Base-by-base conservation (phyloP, 2,797 vertebrate species). In the Sebastes iracundus region DNA sequence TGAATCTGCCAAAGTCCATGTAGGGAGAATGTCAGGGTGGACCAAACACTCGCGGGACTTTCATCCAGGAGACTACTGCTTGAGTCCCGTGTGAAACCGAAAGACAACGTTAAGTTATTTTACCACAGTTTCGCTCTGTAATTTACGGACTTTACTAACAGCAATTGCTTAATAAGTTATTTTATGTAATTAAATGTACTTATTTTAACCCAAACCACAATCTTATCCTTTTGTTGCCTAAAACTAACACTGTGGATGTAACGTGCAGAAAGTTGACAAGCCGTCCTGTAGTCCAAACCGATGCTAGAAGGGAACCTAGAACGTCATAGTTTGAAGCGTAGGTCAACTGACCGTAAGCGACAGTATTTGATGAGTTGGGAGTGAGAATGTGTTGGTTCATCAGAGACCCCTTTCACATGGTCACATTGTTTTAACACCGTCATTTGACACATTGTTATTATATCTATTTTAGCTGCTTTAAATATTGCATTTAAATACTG, bases 251-350 rank as follows among this genome's bases (percentile, higher is more conserved):
- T 25, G 14, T 58, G 18, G 46, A n/a, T 52, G 46, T 52, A 52
- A 52, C 18, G 18, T 0, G 46, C 2, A 0, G 46, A 16, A 59
- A 28, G 0, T 30, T 30, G 8, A 30, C 18, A 52, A 0, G 18
- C 18, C 18, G 18, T 52, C 0, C 7, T 52, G 46, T 2, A 52
- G 46, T 52, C 46, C 0, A 52, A n/a, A 20, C 0, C 0, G 0
- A 52, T n/a, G 46, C 46, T n/a, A 52, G 46, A 52, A 0, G 46
- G 46, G 18, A 52, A 20, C 46, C 18, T 52, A 20, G 46, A 52
- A 52, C 18, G 0, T n/a, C 42, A 20, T 18, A 49, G 46, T 49
- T 49, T 49, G 46, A 49, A 49, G 16, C 3, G 25, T 18, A 5
- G 25, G 56, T 16, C 25, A 16, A 59, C 56, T 59, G 27, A 59